Evolutionary conservation across 1,140 invertebrate species (phyloP).

Genomic region (Solenopsis fugax): DNA sequence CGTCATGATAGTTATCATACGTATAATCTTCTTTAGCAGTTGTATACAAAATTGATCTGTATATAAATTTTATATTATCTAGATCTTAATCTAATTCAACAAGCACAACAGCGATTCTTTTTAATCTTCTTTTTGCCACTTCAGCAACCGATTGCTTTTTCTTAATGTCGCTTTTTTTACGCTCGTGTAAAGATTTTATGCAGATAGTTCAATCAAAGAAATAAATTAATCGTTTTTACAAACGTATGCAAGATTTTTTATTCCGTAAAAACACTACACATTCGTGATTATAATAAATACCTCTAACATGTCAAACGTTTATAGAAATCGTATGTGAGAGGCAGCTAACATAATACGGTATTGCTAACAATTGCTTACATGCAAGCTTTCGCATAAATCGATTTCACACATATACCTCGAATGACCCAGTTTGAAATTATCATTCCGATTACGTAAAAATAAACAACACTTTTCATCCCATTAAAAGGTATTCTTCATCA

Average conservation of each 20-base stretch:
- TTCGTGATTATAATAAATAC: not conserved
- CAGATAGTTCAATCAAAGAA: not conserved
- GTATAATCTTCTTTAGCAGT: not conserved
- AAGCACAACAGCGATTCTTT: not conserved
- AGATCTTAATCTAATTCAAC: conserved; percentile 28
- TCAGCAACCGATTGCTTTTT: not conserved
- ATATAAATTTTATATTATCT: not conserved
- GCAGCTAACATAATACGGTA: not conserved
- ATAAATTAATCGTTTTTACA: not conserved
- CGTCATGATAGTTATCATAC: not conserved
- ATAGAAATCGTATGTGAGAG: not conserved
- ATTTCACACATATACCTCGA: conserved; percentile 45
- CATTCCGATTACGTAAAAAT: conserved; percentile 78
- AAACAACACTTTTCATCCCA: conserved; percentile 69
- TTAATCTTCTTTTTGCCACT: not conserved
- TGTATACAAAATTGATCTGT: not conserved
- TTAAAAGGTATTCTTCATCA: conserved; percentile 78
- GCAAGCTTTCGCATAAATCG: conserved; percentile 5
- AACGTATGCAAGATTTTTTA: not conserved
- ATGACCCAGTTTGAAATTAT: conserved; percentile 78
- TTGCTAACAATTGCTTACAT: not conserved
- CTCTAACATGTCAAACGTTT: not conserved
- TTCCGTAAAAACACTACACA: not conserved
- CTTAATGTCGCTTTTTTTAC: not conserved
- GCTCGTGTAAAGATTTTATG: not conserved